Conservation (phyloP, 2,888 invertebrate species). For the Zeuzera pyrina region DNA sequence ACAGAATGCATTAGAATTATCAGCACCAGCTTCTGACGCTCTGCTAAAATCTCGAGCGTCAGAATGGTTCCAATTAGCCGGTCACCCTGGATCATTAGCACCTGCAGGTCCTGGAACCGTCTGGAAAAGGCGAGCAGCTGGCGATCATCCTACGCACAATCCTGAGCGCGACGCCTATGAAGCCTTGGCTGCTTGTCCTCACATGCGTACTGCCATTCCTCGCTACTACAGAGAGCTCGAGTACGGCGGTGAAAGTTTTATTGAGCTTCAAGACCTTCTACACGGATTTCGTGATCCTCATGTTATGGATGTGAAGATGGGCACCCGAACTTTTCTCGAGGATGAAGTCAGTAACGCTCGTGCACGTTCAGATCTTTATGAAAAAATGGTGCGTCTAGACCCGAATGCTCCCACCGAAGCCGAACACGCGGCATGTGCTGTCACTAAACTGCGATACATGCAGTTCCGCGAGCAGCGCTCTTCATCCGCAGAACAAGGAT, state of each 20-base stretch:
- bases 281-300: slow-evolving; percentile 92
- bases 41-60: slow-evolving; percentile 80
- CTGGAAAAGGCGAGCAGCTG: slow-evolving; percentile 88
- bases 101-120: slow-evolving; percentile 95
- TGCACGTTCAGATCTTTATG: slow-evolving; percentile 89
- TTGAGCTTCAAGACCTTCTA: slow-evolving; percentile 95
- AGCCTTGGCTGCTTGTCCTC: slow-evolving; percentile 81
- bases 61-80: slow-evolving; percentile 93
- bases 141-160: slow-evolving; percentile 79
- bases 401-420: slow-evolving; percentile 87
- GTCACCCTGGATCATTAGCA: slow-evolving; percentile 93
- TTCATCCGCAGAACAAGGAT: slow-evolving; percentile 93
- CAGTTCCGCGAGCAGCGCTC: slow-evolving; percentile 94
- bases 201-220: slow-evolving; percentile 83
- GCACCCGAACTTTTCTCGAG: slow-evolving; percentile 95
- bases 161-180: slow-evolving; percentile 87
- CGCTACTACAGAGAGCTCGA: slow-evolving; percentile 88
- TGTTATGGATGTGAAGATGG: slow-evolving; percentile 98
- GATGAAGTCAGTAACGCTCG: slow-evolving; percentile 92
- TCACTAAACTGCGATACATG: slow-evolving; percentile 98
- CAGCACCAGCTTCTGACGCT: slow-evolving; percentile 91
- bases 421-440: slow-evolving; percentile 85
- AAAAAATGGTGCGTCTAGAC: slow-evolving; percentile 96
- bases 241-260: slow-evolving; percentile 86
- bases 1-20: slow-evolving; percentile 92